Evolutionary conservation across 2,888 invertebrate species (phyloP).

Genomic region (Sinodicranocentrus sp.): DNA sequence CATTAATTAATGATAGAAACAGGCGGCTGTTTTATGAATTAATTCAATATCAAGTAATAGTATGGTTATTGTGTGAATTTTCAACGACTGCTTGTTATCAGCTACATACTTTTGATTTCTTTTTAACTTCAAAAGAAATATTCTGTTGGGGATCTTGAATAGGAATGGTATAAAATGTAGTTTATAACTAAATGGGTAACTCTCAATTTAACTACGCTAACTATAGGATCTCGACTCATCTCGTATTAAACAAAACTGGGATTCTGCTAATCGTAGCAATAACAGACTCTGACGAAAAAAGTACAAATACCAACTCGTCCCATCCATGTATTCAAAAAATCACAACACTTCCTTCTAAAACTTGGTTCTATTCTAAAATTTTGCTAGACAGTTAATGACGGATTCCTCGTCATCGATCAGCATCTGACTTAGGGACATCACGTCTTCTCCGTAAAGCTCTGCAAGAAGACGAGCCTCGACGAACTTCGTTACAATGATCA

Average conservation of each 20-base stretch:
- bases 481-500: conserved; percentile 74
- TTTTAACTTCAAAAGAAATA: no score
- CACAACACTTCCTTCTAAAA: conserved; percentile 19
- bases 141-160: not conserved
- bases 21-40: no score
- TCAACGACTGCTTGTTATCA: no score
- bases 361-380: conserved; percentile 11
- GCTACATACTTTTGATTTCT: no score
- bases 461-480: conserved; percentile 67
- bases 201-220: conserved; percentile 20
- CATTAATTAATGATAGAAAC: no score
- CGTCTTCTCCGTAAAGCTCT: conserved; percentile 53
- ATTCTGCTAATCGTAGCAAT: conserved; percentile 11
- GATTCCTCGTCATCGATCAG: conserved; percentile 65
- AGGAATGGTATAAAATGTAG: conserved; percentile 21
- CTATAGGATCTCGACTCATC: conserved; percentile 10
- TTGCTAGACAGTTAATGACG: conserved; percentile 18
- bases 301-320: not conserved
- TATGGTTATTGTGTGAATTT: no score
- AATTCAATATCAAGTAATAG: no score
- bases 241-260: conserved; percentile 8
- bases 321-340: not conserved
- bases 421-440: conserved; percentile 55
- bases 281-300: conserved; percentile 19
- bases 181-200: conserved; percentile 31